phyloP scores from a whole-genome alignment of 2,113 vertebrate species.

The Pavo muticus region DNA sequence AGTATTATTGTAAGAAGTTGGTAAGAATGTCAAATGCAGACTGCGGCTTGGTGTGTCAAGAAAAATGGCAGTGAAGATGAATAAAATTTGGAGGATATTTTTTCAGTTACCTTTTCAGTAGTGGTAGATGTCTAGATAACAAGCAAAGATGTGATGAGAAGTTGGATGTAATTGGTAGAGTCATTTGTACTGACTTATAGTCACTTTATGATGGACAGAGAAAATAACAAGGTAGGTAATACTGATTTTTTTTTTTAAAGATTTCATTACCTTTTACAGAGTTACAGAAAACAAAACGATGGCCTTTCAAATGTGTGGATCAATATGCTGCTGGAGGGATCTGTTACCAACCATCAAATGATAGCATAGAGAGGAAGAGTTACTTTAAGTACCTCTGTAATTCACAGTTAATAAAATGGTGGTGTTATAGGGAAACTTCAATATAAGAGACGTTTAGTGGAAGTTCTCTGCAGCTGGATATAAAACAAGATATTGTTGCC shows the following conservation, averaged over 20 bases:
- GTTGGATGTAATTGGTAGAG: background rate
- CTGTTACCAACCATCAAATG: constrained; percentile 19
- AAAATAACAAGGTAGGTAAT: background rate
- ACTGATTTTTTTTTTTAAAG: background rate
- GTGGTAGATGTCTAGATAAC: background rate
- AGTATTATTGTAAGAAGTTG: background rate
- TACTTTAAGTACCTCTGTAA: constrained; percentile 50
- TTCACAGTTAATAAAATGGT: constrained; percentile 63
- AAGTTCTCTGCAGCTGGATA: constrained; percentile 29
- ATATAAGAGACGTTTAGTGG: constrained; percentile 30
- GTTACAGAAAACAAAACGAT: background rate
- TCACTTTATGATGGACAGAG: background rate
- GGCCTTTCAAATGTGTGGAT: constrained; percentile 9
- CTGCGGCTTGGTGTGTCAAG: background rate
- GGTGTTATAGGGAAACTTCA: constrained; percentile 28
- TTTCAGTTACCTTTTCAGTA: background rate
- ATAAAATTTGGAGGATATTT: background rate
- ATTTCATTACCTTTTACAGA: constrained; percentile 33
- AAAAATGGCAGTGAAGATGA: background rate
- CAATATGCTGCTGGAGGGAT: background rate
- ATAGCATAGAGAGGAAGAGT: constrained; percentile 18
- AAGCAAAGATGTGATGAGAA: background rate
- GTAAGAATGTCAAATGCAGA: background rate
- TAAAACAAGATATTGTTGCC: constrained; percentile 57
- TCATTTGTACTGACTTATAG: background rate